A percentile compares a stretch with the other conserved stretches of the same genome.
phyloP scores from a whole-genome alignment of 2,797 vertebrate species.

The Sebastes nivosus region DNA sequence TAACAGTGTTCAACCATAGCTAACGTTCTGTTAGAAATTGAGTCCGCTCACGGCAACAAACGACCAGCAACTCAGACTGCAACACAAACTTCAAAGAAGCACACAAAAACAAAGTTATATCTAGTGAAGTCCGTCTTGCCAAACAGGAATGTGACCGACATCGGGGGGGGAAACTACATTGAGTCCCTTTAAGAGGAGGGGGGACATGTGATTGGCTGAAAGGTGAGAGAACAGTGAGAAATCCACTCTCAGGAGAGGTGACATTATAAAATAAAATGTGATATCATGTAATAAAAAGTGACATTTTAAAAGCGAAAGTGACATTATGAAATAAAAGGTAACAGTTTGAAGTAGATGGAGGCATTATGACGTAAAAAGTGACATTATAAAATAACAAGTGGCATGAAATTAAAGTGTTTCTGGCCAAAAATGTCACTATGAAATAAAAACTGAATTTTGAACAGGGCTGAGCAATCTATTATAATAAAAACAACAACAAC shows the following conservation, averaged over 20 bases:
- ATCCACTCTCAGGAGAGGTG: background rate
- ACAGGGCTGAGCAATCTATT: background rate
- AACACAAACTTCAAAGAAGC: too few species aligned
- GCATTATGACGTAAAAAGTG: background rate
- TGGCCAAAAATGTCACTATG: background rate
- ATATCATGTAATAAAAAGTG: background rate
- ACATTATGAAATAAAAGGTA: background rate
- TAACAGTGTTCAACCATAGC: too few species aligned
- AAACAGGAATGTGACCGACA: too few species aligned
- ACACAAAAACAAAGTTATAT: too few species aligned
- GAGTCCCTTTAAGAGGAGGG: too few species aligned
- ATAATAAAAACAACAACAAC: background rate
- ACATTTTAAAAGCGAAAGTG: background rate
- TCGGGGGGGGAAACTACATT: too few species aligned
- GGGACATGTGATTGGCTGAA: background rate
- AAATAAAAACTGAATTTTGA: background rate
- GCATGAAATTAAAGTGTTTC: background rate
- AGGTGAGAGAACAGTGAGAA: background rate
- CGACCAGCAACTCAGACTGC: too few species aligned
- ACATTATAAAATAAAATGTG: background rate
- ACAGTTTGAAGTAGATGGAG: background rate
- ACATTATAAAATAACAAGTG: background rate
- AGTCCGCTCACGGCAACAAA: too few species aligned
- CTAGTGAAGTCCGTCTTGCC: accelerated
- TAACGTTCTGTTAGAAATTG: too few species aligned